Percentiles rank a stretch among this genome's conserved stretches.
Evolutionary conservation across 2,888 invertebrate species (phyloP).

Genomic region (Chydorus sphaericus): DNA sequence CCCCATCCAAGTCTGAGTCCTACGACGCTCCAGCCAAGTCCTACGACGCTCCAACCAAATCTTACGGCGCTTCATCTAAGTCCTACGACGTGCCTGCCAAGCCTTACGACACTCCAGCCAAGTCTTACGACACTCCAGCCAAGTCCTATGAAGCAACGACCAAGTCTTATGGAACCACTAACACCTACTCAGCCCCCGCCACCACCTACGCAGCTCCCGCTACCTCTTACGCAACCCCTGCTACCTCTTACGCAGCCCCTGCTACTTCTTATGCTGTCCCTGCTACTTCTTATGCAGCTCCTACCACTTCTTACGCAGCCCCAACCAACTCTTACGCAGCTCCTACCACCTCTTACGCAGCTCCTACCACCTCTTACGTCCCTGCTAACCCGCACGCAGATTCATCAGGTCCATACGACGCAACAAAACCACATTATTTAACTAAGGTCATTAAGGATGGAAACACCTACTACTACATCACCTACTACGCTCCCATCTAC

Average conservation of each 20-base stretch:
- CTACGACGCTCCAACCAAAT: conserved; percentile 7
- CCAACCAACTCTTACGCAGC: conserved; percentile 1
- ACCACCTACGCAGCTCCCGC: background rate
- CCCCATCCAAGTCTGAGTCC: too few species aligned
- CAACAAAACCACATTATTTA: too few species aligned
- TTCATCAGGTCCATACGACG: too few species aligned
- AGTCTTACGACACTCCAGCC: conserved; percentile 6
- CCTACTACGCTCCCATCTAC: background rate
- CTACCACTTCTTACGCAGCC: background rate
- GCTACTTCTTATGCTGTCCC: conserved; percentile 1
- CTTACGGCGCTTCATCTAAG: too few species aligned
- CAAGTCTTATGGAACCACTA: too few species aligned
- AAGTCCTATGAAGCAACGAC: conserved; percentile 1
- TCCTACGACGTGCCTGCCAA: too few species aligned
- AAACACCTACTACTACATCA: too few species aligned
- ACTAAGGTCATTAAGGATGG: too few species aligned
- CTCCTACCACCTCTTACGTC: background rate
- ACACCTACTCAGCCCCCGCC: too few species aligned
- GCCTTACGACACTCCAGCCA: background rate
- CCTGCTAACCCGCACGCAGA: background rate
- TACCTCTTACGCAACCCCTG: background rate
- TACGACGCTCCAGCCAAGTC: background rate
- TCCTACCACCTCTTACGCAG: background rate
- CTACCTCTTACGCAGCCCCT: background rate
- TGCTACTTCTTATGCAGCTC: background rate